These are phyloP conservation scores for Dascillus cervinus DNA, from an alignment of 2,888 invertebrate genomes.

Conservation along the genomic window DNA sequence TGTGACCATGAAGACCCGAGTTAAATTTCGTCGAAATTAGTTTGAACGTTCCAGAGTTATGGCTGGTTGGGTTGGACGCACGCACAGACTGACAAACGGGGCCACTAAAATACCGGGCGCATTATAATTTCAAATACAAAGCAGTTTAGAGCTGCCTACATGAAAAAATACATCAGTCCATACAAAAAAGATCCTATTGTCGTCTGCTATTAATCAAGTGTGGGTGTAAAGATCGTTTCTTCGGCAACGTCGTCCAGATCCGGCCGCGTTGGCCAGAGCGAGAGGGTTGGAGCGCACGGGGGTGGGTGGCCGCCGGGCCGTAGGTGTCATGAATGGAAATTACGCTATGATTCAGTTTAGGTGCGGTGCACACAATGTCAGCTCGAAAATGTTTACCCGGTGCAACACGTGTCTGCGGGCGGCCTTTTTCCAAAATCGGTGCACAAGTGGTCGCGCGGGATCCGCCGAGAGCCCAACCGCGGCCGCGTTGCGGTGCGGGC, in stretches of 20 bases:
- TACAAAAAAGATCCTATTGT: slow-evolving; percentile 24
- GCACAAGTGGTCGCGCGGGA: not conserved
- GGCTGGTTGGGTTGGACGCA: too few relatives aligned
- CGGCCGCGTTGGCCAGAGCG: slow-evolving; percentile 6
- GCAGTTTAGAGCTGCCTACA: slow-evolving; percentile 14
- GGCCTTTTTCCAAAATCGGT: too few relatives aligned
- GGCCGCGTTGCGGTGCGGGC: slow-evolving; percentile 2
- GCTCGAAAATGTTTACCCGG: slow-evolving; percentile 13
- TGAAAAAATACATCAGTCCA: slow-evolving; percentile 19
- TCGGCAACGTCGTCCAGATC: slow-evolving; percentile 9
- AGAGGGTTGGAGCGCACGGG: slow-evolving; percentile 16
- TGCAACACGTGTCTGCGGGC: slow-evolving; percentile 7
- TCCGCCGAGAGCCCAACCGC: slow-evolving; percentile 1
- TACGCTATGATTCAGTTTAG: slow-evolving; percentile 29
- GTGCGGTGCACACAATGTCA: slow-evolving; percentile 20
- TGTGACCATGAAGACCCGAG: too few relatives aligned
- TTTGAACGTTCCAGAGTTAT: too few relatives aligned
- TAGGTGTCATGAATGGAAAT: slow-evolving; percentile 29
- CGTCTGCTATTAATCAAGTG: slow-evolving; percentile 26
- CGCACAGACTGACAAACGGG: too few relatives aligned
- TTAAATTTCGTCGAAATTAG: too few relatives aligned
- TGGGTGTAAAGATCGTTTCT: slow-evolving; percentile 20
- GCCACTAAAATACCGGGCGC: too few relatives aligned
- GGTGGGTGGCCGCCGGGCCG: slow-evolving; percentile 20
- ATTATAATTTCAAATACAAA: slow-evolving; percentile 16